Evolutionary conservation across 2,797 vertebrate species (phyloP).

Genomic region (Gambusia yucatana): DNA sequence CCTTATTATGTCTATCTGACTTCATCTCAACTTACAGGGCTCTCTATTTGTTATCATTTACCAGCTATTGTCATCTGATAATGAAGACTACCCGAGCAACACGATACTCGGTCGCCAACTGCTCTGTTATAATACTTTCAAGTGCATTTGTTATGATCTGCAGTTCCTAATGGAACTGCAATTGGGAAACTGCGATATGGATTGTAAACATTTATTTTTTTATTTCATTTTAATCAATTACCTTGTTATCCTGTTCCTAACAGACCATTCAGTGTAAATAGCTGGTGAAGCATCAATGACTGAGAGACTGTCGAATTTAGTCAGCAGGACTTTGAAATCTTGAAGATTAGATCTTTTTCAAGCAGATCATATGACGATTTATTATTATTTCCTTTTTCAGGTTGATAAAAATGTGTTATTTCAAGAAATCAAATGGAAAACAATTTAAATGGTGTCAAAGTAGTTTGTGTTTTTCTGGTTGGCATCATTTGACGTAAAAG

Average conservation of each 20-base stretch:
- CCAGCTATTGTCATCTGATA: slow-evolving; percentile 67
- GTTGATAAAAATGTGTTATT: neutral
- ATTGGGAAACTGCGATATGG: slow-evolving; percentile 6
- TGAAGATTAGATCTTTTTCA: neutral
- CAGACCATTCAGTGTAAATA: slow-evolving; percentile 1
- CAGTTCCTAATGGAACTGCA: slow-evolving; percentile 14
- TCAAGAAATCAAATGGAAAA: neutral
- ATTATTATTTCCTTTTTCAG: neutral
- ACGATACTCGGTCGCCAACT: slow-evolving; percentile 29
- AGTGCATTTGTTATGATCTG: slow-evolving; percentile 32
- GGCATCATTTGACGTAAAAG: neutral
- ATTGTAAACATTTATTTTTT: slow-evolving; percentile 3
- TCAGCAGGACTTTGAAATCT: neutral
- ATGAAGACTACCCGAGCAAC: slow-evolving; percentile 62
- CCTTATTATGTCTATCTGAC: slow-evolving; percentile 63
- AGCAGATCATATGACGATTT: neutral
- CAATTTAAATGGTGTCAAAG: neutral
- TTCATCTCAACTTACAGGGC: slow-evolving; percentile 52
- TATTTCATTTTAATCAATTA: slow-evolving; percentile 20
- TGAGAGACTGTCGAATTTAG: neutral
- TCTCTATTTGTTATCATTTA: slow-evolving; percentile 72
- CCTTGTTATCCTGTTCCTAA: slow-evolving; percentile 7
- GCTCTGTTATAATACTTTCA: slow-evolving; percentile 35
- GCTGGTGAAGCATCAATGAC: neutral
- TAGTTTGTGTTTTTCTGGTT: neutral